Evolutionary conservation across 2,797 vertebrate genomes (phyloP).

Genomic region (Acanthurus tractus): DNA sequence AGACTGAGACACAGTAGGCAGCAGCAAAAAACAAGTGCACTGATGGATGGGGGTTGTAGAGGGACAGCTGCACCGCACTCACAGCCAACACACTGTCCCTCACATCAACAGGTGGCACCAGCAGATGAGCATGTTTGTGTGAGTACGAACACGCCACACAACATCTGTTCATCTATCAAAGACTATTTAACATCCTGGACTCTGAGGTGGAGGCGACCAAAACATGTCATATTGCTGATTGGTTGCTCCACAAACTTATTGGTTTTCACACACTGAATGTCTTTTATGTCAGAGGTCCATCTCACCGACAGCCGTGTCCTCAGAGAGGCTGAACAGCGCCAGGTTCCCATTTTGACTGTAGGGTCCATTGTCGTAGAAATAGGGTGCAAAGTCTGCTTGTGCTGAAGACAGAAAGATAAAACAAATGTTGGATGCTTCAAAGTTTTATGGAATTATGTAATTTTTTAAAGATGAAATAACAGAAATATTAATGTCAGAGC

Average conservation of each 20-base stretch:
- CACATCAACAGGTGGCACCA: conserved; percentile 58
- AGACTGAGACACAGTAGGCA: conserved; percentile 4
- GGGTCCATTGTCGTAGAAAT: conserved; percentile 95
- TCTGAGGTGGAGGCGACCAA: conserved; percentile 15
- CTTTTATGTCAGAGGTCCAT: conserved; percentile 6
- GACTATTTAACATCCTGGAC: conserved; percentile 47
- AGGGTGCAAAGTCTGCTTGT: conserved; percentile 93
- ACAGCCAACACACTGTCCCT: conserved; percentile 34
- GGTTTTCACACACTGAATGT: conserved; percentile 17
- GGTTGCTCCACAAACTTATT: conserved; percentile 4
- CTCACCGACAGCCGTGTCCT: conserved; percentile 95
- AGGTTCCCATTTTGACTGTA: conserved; percentile 94
- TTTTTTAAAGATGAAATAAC: no score
- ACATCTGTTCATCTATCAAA: conserved; percentile 64
- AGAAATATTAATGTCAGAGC: no score
- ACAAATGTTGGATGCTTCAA: neutral
- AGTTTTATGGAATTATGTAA: no score
- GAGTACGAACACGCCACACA: conserved; percentile 21
- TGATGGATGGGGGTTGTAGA: conserved; percentile 25
- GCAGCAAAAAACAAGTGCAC: neutral
- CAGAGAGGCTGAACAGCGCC: conserved; percentile 95
- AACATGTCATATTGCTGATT: conserved; percentile 45
- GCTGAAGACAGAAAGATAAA: conserved; percentile 72
- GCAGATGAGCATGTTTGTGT: conserved; percentile 49
- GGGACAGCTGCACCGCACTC: conserved; percentile 49